These are phyloP conservation scores for Hypselothyrea guttata DNA, from an alignment of 2,888 invertebrate genomes.

Conservation along the genomic window DNA sequence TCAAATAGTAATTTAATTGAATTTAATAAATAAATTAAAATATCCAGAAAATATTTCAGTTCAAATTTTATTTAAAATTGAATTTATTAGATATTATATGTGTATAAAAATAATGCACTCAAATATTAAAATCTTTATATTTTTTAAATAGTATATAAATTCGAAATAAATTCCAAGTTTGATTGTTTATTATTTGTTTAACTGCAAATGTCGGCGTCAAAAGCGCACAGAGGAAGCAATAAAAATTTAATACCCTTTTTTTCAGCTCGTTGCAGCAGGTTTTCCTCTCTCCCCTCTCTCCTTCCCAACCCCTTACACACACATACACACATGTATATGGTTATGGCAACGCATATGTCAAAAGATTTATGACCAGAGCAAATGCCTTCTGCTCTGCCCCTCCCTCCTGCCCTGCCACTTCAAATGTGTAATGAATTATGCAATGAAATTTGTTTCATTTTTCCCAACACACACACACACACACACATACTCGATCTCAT, in stretches of 20 bases:
- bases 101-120: too few relatives aligned
- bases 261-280: slow-evolving; percentile 23
- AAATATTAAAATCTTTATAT: too few relatives aligned
- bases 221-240: slow-evolving; percentile 32
- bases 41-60: too few relatives aligned
- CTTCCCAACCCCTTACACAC: not conserved
- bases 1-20: too few relatives aligned
- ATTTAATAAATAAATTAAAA: too few relatives aligned
- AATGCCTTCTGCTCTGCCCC: slow-evolving; percentile 28
- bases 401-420: slow-evolving; percentile 10
- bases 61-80: too few relatives aligned
- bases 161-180: too few relatives aligned
- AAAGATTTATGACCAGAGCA: slow-evolving; percentile 67
- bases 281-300: not conserved
- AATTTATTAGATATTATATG: too few relatives aligned
- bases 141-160: too few relatives aligned
- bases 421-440: slow-evolving; percentile 66
- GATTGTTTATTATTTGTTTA: slow-evolving; percentile 51
- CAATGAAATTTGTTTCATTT: slow-evolving; percentile 74
- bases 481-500: slow-evolving; percentile 17
- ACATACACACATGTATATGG: too few relatives aligned
- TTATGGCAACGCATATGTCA: slow-evolving; percentile 63
- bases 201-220: slow-evolving; percentile 39
- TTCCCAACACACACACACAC: slow-evolving; percentile 21
- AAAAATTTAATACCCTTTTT: slow-evolving; percentile 57